Evolutionary conservation across 2,797 vertebrate species (phyloP).

Genomic region (Peromyscus melanophrys): DNA sequence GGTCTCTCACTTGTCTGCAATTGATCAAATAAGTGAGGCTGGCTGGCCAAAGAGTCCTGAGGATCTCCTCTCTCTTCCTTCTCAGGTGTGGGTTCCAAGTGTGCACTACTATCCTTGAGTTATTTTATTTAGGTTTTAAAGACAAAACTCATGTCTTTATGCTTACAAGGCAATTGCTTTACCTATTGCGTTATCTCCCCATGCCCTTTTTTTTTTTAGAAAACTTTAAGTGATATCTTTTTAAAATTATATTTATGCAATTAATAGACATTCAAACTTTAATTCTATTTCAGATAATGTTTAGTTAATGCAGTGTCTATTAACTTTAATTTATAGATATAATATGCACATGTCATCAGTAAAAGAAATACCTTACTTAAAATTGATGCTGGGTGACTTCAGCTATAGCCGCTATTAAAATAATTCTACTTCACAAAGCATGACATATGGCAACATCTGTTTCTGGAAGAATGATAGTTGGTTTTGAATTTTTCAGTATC

Average conservation of each 20-base stretch:
- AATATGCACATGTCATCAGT: neutral
- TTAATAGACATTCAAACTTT: neutral
- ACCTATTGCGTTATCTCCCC: neutral
- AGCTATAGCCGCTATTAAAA: neutral
- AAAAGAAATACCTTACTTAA: neutral
- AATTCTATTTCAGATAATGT: neutral
- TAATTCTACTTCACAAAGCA: neutral
- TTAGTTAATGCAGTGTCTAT: neutral
- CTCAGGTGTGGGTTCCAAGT: neutral
- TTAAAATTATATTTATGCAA: neutral
- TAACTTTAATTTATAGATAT: neutral
- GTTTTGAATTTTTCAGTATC: neutral
- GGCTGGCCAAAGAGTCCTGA: neutral
- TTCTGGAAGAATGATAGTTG: constrained; percentile 15
- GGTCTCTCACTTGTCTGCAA: neutral
- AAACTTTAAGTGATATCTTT: neutral
- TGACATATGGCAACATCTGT: neutral
- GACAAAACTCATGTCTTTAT: neutral
- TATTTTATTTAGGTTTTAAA: neutral
- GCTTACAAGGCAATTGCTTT: neutral
- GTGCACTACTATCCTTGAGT: neutral
- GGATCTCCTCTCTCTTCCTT: neutral
- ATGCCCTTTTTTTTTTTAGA: neutral
- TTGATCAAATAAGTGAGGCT: neutral
- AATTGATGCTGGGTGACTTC: neutral